These are phyloP conservation scores for Hyposmocoma kahamanoa DNA, from an alignment of 1,140 invertebrate species.

Conservation along the genomic window DNA sequence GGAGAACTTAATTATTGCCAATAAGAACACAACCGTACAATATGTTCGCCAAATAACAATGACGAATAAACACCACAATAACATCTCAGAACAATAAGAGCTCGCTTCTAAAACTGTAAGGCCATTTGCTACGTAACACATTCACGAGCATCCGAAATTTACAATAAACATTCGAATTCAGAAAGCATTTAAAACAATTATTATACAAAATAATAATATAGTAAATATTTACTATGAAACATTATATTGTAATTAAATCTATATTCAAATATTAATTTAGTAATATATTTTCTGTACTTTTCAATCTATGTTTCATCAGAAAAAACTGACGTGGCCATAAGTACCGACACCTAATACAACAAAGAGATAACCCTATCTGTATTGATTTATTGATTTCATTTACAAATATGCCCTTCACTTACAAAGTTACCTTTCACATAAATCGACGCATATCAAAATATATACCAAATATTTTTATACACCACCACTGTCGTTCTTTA, in stretches of 20 bases:
- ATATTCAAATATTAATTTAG: constrained; percentile 42
- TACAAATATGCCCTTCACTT: constrained; percentile 20
- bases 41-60: not conserved
- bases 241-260: constrained; percentile 31
- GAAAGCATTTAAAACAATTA: constrained; percentile 12
- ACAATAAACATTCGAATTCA: constrained; percentile 27
- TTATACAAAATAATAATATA: constrained; percentile 17
- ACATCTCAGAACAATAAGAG: constrained; percentile 16
- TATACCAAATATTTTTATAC: constrained; percentile 45
- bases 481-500: constrained; percentile 19
- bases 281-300: constrained; percentile 33
- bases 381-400: constrained; percentile 20
- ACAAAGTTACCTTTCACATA: constrained; percentile 33
- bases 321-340: constrained; percentile 43
- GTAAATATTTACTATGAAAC: constrained; percentile 19
- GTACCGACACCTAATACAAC: constrained; percentile 50
- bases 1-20: constrained; percentile 18
- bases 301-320: constrained; percentile 27
- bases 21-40: constrained; percentile 19
- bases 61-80: not conserved
- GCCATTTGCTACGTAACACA: constrained; percentile 42
- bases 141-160: constrained; percentile 30
- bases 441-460: constrained; percentile 65
- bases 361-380: constrained; percentile 29
- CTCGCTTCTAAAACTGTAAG: constrained; percentile 32